Percentiles rank a stretch among this genome's conserved stretches.
These are phyloP conservation scores for Amblyteles armatorius DNA, from an alignment of 2,888 invertebrate genomes.

Conservation along the genomic window DNA sequence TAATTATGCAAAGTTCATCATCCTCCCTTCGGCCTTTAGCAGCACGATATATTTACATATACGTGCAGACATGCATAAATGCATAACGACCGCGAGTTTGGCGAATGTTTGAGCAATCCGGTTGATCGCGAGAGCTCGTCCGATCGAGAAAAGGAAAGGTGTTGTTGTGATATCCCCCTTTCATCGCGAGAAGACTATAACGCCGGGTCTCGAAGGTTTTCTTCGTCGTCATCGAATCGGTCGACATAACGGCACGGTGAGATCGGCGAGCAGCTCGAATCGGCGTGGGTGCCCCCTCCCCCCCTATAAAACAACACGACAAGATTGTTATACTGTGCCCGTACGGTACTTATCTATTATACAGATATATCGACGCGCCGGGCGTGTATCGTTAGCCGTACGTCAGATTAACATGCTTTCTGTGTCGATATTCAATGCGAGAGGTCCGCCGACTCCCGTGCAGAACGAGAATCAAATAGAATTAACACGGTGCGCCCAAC, in stretches of 20 bases:
- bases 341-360: conserved; percentile 27
- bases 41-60: background rate
- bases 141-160: conserved; percentile 15
- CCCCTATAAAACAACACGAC: conserved; percentile 16
- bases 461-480: conserved; percentile 10
- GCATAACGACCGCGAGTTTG: background rate
- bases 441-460: conserved; percentile 4
- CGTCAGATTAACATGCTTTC: conserved; percentile 35
- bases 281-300: background rate
- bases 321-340: conserved; percentile 25
- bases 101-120: conserved; percentile 9
- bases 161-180: conserved; percentile 15
- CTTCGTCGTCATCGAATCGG: conserved; percentile 22
- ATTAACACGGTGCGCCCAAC: background rate
- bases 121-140: conserved; percentile 7
- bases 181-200: background rate
- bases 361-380: conserved; percentile 11
- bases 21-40: background rate
- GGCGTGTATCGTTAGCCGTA: conserved; percentile 19
- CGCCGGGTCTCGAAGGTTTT: conserved; percentile 19
- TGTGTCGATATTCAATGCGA: conserved; percentile 57
- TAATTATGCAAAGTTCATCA: background rate
- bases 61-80: background rate
- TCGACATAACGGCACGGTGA: conserved; percentile 30
- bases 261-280: conserved; percentile 22